These are phyloP conservation scores for Lingula anatina DNA, from an alignment of 2,888 invertebrate genomes.

Conservation along the genomic window DNA sequence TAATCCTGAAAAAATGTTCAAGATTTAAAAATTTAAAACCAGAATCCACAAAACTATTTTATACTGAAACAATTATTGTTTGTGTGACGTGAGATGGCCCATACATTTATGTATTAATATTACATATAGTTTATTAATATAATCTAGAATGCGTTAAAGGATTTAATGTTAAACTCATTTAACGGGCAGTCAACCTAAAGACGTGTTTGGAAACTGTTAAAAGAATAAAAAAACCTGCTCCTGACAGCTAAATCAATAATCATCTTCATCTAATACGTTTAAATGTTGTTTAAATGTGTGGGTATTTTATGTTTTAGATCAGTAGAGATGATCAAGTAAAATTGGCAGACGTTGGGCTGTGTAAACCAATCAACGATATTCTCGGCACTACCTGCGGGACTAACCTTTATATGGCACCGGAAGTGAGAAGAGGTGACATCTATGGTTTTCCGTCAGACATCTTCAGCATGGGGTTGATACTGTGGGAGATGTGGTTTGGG, in stretches of 20 bases:
- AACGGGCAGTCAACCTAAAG: no score
- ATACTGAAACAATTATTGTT: no score
- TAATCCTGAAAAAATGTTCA: no score
- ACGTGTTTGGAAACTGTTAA: no score
- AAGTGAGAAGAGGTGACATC: constrained; percentile 20
- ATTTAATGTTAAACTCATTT: no score
- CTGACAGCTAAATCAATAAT: background rate
- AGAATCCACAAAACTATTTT: no score
- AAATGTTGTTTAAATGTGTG: background rate
- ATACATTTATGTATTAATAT: no score
- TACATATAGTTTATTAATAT: no score
- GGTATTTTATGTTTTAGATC: constrained; percentile 13
- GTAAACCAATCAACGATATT: constrained; percentile 28
- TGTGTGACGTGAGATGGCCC: no score
- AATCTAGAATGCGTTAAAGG: no score
- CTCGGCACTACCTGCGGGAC: constrained; percentile 31
- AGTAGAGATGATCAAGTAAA: constrained; percentile 21
- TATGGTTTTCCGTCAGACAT: constrained; percentile 29
- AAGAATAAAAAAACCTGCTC: no score
- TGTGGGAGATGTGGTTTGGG: constrained; percentile 42
- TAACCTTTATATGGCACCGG: constrained; percentile 41
- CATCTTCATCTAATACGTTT: background rate
- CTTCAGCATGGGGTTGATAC: constrained; percentile 25
- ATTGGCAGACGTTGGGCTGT: constrained; percentile 38
- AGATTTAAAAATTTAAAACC: no score